phyloP scores from a whole-genome alignment of 2,797 vertebrate species.

The Orestias chungarensis region DNA sequence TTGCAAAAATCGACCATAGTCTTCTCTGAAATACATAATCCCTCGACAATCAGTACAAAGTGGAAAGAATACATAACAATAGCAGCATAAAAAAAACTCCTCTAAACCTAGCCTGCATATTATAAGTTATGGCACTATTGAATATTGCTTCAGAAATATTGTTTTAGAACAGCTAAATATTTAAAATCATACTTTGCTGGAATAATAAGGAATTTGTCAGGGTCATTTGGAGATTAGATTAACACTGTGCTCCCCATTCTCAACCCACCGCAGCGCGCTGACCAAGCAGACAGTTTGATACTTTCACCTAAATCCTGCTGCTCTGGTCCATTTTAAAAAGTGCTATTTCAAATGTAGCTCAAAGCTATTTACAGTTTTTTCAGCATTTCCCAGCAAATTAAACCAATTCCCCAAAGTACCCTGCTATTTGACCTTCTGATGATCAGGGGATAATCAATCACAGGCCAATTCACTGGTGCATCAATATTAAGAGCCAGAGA shows the following conservation, averaged over 20 bases:
- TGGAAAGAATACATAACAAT: background rate
- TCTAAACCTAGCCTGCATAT: background rate
- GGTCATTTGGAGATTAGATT: background rate
- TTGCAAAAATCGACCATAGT: constrained; percentile 23
- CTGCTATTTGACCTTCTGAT: background rate
- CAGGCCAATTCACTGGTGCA: background rate
- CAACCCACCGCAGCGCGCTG: background rate
- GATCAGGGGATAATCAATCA: background rate
- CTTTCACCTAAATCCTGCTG: background rate
- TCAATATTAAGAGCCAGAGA: background rate
- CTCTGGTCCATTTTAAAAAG: background rate
- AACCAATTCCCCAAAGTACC: background rate
- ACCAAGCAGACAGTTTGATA: background rate
- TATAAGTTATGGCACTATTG: background rate
- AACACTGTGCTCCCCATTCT: background rate
- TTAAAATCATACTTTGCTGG: too few relatives aligned
- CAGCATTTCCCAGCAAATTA: too few relatives aligned
- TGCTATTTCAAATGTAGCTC: too few relatives aligned
- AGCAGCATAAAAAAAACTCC: background rate
- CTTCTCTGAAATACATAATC: constrained; percentile 4
- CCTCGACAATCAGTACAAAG: constrained; percentile 3
- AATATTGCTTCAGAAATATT: background rate
- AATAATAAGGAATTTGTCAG: background rate
- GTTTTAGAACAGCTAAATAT: background rate
- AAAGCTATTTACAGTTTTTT: too few relatives aligned